These are phyloP conservation scores for Sphaeramia orbicularis DNA, from an alignment of 2,797 vertebrate species.

Conservation along the genomic window DNA sequence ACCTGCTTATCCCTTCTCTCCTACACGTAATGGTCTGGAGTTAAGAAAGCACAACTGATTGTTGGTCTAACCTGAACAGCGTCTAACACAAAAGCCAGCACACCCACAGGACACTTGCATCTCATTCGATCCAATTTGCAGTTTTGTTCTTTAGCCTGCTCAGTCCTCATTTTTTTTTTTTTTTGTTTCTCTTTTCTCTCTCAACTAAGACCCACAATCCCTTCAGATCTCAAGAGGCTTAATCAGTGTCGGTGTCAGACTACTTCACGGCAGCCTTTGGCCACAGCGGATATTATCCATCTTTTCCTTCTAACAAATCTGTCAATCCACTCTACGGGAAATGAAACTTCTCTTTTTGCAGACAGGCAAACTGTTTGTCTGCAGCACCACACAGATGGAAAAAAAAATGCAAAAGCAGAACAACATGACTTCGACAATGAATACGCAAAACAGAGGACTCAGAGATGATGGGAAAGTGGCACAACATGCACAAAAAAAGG, in stretches of 20 bases:
- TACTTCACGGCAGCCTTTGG: constrained; percentile 82
- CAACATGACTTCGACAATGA: constrained; percentile 64
- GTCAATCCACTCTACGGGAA: constrained; percentile 83
- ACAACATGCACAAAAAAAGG: constrained; percentile 36
- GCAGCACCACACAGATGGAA: constrained; percentile 34
- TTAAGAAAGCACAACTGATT: constrained; percentile 72
- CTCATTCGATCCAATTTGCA: constrained; percentile 80
- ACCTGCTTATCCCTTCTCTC: constrained; percentile 59
- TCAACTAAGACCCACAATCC: constrained; percentile 83
- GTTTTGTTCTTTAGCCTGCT: constrained; percentile 71
- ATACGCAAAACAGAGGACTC: constrained; percentile 37
- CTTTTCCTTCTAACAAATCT: constrained; percentile 83
- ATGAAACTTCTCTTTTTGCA: constrained; percentile 77
- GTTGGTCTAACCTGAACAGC: constrained; percentile 65
- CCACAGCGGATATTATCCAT: constrained; percentile 85
- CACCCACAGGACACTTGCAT: constrained; percentile 75
- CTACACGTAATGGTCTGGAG: constrained; percentile 61
- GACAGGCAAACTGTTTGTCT: constrained; percentile 70
- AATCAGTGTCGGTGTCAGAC: constrained; percentile 86
- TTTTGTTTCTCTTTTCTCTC: constrained; percentile 67
- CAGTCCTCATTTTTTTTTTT: constrained; percentile 52
- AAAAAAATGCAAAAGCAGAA: constrained; percentile 34
- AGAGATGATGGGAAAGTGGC: constrained; percentile 55
- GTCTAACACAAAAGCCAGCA: constrained; percentile 58
- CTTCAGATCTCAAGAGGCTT: constrained; percentile 85